phyloP scores from a whole-genome alignment of 1,140 invertebrate genomes.

The Musca vetustissima region DNA sequence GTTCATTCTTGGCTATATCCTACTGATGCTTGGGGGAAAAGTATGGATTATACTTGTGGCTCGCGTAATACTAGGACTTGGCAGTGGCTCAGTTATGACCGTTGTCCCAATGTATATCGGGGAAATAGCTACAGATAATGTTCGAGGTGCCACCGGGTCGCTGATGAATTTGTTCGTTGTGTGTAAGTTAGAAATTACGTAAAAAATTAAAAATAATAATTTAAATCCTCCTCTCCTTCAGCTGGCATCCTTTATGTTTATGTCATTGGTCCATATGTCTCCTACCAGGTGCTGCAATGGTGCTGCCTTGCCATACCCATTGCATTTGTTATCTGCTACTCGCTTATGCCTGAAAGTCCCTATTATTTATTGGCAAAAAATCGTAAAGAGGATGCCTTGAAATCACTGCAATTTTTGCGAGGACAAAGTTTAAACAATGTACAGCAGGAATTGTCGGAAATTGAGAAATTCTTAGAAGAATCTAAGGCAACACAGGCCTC shows the following conservation, averaged over 20 bases:
- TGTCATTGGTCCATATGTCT: slow-evolving; percentile 67
- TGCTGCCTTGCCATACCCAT: slow-evolving; percentile 61
- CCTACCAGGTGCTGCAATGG: slow-evolving; percentile 57
- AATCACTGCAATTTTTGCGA: slow-evolving; percentile 65
- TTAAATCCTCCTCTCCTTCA: slow-evolving; percentile 31
- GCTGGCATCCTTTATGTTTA: slow-evolving; percentile 75
- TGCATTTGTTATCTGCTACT: slow-evolving; percentile 64
- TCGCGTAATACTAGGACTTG: slow-evolving; percentile 66
- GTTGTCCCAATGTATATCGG: slow-evolving; percentile 78
- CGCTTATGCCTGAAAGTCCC: slow-evolving; percentile 79
- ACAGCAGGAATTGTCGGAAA: slow-evolving; percentile 60
- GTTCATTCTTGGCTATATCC: slow-evolving; percentile 67
- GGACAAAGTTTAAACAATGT: slow-evolving; percentile 56
- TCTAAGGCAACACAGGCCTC: slow-evolving; percentile 54
- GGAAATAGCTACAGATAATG: slow-evolving; percentile 73
- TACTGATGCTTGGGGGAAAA: slow-evolving; percentile 60
- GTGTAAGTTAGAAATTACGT: not conserved
- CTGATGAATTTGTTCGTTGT: slow-evolving; percentile 69
- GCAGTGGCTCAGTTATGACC: slow-evolving; percentile 70
- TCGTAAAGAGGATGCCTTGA: slow-evolving; percentile 62
- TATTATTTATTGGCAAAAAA: slow-evolving; percentile 63
- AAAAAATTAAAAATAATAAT: no score
- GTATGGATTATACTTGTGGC: slow-evolving; percentile 61
- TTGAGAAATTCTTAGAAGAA: slow-evolving; percentile 57
- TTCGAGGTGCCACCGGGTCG: slow-evolving; percentile 74